A percentile compares a stretch with the other conserved stretches of the same genome.
Conservation (phyloP, 2,113 vertebrate genomes). For the Trochalopteron elliotii region DNA sequence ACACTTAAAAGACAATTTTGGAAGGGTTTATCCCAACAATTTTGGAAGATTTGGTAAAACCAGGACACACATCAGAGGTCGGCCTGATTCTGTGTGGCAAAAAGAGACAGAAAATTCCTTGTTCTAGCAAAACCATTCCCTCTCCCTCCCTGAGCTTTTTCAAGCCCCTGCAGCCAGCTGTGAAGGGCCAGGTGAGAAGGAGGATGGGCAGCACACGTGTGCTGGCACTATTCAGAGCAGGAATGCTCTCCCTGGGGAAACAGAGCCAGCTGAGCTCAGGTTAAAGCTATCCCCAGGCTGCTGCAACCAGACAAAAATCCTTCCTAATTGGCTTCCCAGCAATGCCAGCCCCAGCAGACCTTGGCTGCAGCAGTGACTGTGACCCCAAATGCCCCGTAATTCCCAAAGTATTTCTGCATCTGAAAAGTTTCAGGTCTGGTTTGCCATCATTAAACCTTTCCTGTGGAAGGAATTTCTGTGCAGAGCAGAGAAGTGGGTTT, state of each 20-base stretch:
- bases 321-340: constrained; percentile 21
- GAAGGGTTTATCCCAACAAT: neutral
- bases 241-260: neutral
- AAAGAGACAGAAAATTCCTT: neutral
- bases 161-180: neutral
- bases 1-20: neutral
- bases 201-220: neutral
- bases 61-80: neutral
- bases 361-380: neutral
- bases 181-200: neutral
- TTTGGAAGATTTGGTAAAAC: neutral
- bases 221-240: neutral
- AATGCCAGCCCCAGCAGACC: neutral
- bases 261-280: constrained; percentile 44
- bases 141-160: neutral
- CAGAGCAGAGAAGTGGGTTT: neutral
- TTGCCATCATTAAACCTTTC: neutral
- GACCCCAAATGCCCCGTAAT: neutral
- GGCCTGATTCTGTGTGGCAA: neutral
- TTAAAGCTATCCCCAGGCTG: constrained; percentile 20
- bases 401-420: neutral
- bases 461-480: neutral
- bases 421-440: neutral
- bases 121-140: neutral
- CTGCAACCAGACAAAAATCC: constrained; percentile 22